Conservation (phyloP, 2,113 vertebrate species). For the Hydropotes inermis region DNA sequence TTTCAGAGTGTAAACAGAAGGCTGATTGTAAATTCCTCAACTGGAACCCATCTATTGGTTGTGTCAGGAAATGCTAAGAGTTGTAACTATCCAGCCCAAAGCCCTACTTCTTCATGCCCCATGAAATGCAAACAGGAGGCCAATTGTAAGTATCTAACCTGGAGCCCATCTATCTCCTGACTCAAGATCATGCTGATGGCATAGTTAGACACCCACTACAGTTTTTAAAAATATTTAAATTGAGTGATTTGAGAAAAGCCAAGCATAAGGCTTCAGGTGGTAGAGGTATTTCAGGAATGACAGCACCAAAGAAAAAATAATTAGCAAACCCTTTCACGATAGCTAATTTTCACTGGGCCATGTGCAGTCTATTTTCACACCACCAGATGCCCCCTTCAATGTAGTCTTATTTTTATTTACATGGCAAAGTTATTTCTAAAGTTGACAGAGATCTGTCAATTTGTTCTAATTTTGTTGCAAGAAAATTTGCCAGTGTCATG, state of each 20-base stretch:
- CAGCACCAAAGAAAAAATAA: slow-evolving; percentile 58
- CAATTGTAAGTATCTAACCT: background rate
- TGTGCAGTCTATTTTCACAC: slow-evolving; percentile 56
- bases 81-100: background rate
- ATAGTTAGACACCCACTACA: slow-evolving; percentile 6
- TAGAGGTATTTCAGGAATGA: slow-evolving; percentile 66
- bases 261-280: slow-evolving; percentile 61
- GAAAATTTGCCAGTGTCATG: background rate
- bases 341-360: slow-evolving; percentile 59
- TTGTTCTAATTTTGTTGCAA: slow-evolving; percentile 53
- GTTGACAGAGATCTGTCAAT: slow-evolving; percentile 42
- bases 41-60: background rate
- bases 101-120: background rate
- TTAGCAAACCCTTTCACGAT: slow-evolving; percentile 35
- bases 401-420: slow-evolving; percentile 63
- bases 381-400: slow-evolving; percentile 57
- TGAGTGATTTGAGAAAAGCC: slow-evolving; percentile 49
- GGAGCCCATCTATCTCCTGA: background rate
- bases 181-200: background rate
- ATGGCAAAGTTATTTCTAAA: slow-evolving; percentile 47
- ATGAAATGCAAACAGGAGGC: background rate
- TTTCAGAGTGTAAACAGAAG: background rate
- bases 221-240: slow-evolving; percentile 41
- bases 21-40: background rate
- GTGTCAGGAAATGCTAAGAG: background rate